Conservation (phyloP, 2,888 invertebrate genomes). For the Andricus quercusramuli region DNA sequence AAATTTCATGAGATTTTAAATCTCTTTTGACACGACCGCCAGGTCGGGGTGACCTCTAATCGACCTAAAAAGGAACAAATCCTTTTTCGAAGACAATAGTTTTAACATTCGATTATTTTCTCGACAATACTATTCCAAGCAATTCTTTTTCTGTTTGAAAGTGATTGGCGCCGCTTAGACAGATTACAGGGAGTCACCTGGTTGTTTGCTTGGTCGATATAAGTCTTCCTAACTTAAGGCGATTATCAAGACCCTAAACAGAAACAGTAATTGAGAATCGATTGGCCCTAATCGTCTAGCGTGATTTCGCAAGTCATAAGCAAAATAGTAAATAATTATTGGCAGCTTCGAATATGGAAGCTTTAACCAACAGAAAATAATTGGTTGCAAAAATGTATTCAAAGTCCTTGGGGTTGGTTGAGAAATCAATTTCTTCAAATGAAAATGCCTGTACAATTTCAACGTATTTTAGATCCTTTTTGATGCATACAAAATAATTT, state of each 20-base stretch:
- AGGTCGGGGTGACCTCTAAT: neutral
- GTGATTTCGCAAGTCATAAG: neutral
- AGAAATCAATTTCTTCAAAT: too few relatives aligned
- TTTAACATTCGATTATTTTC: neutral
- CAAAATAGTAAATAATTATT: neutral
- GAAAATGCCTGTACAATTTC: too few relatives aligned
- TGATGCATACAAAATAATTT: too few relatives aligned
- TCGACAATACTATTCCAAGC: neutral
- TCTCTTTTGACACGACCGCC: neutral
- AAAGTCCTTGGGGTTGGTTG: neutral
- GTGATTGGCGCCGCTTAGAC: conserved; percentile 1
- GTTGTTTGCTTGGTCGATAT: conserved; percentile 11
- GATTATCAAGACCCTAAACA: conserved; percentile 6
- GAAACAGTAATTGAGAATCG: neutral
- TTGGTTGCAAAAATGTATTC: neutral
- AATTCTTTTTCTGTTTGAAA: neutral
- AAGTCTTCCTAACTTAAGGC: neutral
- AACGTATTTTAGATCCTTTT: too few relatives aligned
- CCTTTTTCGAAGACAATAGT: neutral
- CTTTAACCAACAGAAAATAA: neutral
- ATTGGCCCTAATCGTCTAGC: neutral
- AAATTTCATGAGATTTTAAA: neutral
- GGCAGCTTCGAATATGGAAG: neutral
- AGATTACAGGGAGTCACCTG: neutral
- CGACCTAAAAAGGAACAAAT: neutral